Evolutionary conservation across 1,140 invertebrate genomes (phyloP), one percentile per base, ranked within the genome.

Genomic region (Aradophagus sp.): DNA sequence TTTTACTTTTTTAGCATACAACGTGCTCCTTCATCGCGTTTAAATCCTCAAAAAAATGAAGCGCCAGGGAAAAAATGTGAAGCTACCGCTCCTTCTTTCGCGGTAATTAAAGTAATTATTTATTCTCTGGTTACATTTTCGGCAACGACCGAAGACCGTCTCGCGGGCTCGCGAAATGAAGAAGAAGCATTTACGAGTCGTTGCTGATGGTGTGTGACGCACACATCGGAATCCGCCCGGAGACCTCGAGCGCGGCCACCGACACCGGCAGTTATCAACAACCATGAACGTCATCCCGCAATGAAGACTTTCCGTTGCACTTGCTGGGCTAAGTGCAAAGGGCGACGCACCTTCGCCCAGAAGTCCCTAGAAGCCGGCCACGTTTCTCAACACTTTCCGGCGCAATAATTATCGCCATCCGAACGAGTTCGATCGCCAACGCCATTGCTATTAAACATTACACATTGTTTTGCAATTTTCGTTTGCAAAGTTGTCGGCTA

Each of bases 241-340:
- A 82, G 80, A 81, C 80, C 80, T 81, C 79, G 80, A 78, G 76
- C 45, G 76, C 78, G 80, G 80, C 73, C 78, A 82, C 55, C 80
- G 80, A 81, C 80, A 77, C 77, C 77, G 59, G 34, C 44, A 34
- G 45, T 71, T 65, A 71, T 71, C 59, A 71, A 47, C 45, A 70
- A 70, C 67, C 58, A 63, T 53, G 67, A 70, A 20, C 42, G 56
- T 69, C 47, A 69, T 56, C 27, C 66, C 15, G 32, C 55, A 55
- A 48, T 35, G 23, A 53, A 68, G 56, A 50, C 56, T 62, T 62
- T 62, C 50, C 66, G 56, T 56, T 61, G 56, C 66, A 69, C 56
- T 62, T 61, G 42, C 35, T 56, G 50, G 50, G 41, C 44, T 47
- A 44, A 65, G 61, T 39, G 50, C 50, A 58, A 67, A 52, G 53